Base-by-base conservation (phyloP, 30 jellyfish, hydroid and myxozoan genomes). In the Mastigias papua region DNA sequence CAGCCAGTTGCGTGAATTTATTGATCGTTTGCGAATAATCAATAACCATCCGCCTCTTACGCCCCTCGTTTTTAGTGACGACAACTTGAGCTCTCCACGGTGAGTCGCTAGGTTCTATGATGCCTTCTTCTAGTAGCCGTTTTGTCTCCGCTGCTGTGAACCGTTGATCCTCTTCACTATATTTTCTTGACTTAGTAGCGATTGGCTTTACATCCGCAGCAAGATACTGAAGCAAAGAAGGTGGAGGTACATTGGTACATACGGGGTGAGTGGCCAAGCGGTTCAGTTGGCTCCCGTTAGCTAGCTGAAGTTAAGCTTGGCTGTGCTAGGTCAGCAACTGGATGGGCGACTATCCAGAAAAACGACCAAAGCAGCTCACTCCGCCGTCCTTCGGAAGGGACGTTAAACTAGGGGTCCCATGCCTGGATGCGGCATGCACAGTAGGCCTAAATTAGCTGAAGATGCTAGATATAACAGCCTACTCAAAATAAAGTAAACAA, bases 11-110 rank as follows among this genome's bases (percentile, higher is more conserved):
- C 13, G 91, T 82, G 62, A 48, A 82, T 5, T 76, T 5, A 2
- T 73, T 81, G 69, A 72, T 64, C 48, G 82, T 81, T 70, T 81
- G 95, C 3, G 83, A 78, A 54, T 69, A 82, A 34, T 78, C 91
- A 10, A 74, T 54, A 0, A 48, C 76, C 61, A 88, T 37, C 0
- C 97, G 54, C 58, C 69, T 80, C 78, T 65, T 81, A 26, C 58
- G 72, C 57, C 63, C 30, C 80, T 73, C 83, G 42, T 8, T 57
- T 19, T 23, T 16, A 19, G 31, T 61, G n/a, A n/a, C n/a, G 31
- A 63, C 84, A 25, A 63, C 73, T 72, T 81, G 91, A 4, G 97
- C 97, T 62, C 97, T 71, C 97, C 96, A 90, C 22, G 96, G 97
- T 19, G 95, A 90, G 29, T 60, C 57, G 49, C 92, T 49, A 27